Conservation (phyloP, 2,888 invertebrate species). For the Auanema freiburgensis region DNA sequence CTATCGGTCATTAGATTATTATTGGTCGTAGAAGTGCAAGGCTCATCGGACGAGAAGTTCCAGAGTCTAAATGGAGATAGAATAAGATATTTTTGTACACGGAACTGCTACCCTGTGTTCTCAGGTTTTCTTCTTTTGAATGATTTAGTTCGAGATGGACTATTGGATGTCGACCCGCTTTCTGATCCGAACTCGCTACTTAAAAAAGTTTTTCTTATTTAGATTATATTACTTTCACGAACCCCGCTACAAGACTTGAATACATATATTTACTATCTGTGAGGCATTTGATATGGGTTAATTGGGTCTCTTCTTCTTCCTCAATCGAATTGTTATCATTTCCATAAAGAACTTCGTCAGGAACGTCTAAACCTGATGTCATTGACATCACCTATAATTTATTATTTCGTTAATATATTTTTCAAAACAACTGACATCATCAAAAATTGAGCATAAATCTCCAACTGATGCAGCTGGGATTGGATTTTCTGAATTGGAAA, state of each 20-base stretch:
- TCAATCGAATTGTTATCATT: slow-evolving; percentile 12
- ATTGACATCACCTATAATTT: slow-evolving; percentile 33
- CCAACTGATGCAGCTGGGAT: slow-evolving; percentile 33
- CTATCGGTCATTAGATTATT: slow-evolving; percentile 12
- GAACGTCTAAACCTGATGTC: slow-evolving; percentile 26
- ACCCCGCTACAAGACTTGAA: slow-evolving; percentile 43
- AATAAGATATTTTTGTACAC: not conserved
- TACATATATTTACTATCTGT: slow-evolving; percentile 52
- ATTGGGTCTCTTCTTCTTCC: slow-evolving; percentile 20
- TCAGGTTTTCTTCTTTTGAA: not conserved
- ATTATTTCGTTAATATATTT: not conserved
- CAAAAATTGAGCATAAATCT: slow-evolving; percentile 46
- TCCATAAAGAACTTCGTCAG: slow-evolving; percentile 23
- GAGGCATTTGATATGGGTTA: slow-evolving; percentile 36
- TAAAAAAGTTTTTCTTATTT: not conserved
- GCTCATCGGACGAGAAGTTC: slow-evolving; percentile 18
- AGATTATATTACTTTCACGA: not conserved
- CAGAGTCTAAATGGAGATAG: slow-evolving; percentile 5
- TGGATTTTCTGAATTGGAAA: slow-evolving; percentile 4
- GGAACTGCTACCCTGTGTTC: not conserved
- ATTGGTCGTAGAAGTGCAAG: slow-evolving; percentile 11
- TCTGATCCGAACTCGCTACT: slow-evolving; percentile 23
- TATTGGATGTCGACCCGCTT: slow-evolving; percentile 13
- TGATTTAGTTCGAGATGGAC: slow-evolving; percentile 8
- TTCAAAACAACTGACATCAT: slow-evolving; percentile 33